Conservation (phyloP, 2,888 invertebrate species). For the Drosophila mulleri region DNA sequence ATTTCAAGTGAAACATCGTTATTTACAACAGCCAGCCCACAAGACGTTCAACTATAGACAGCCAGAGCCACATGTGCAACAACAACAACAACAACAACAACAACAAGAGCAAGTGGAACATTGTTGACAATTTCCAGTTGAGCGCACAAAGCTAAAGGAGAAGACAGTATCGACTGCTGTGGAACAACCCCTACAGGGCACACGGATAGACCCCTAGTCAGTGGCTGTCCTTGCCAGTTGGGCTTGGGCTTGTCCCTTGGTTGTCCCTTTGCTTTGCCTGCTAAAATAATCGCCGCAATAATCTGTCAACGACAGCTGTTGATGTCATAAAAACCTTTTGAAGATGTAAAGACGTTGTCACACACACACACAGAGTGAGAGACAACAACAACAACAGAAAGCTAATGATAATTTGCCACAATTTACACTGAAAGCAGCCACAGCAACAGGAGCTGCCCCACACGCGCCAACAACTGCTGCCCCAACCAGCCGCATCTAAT, state of each 20-base stretch:
- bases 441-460: background rate
- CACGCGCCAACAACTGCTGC: background rate
- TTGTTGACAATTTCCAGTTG: conserved; percentile 78
- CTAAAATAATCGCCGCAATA: conserved; percentile 85
- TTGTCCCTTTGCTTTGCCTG: conserved; percentile 56
- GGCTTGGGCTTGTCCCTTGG: conserved; percentile 41
- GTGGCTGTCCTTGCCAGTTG: conserved; percentile 14
- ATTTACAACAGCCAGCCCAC: conserved; percentile 59
- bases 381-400: conserved; percentile 45
- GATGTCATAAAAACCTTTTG: conserved; percentile 84
- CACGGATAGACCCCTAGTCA: background rate
- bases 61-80: conserved; percentile 32
- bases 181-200: conserved; percentile 3
- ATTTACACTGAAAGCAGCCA: conserved; percentile 60
- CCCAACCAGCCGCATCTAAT: conserved; percentile 57
- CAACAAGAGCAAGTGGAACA: conserved; percentile 62
- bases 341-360: conserved; percentile 73
- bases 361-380: conserved; percentile 15
- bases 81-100: conserved; percentile 42
- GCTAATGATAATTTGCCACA: conserved; percentile 82
- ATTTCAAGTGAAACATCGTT: conserved; percentile 49
- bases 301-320: conserved; percentile 85
- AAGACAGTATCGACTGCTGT: conserved; percentile 23
- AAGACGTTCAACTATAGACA: conserved; percentile 53
- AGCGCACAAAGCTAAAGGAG: conserved; percentile 62